Conservation (phyloP, 2,888 invertebrate genomes). For the Polymixis flavicincta region DNA sequence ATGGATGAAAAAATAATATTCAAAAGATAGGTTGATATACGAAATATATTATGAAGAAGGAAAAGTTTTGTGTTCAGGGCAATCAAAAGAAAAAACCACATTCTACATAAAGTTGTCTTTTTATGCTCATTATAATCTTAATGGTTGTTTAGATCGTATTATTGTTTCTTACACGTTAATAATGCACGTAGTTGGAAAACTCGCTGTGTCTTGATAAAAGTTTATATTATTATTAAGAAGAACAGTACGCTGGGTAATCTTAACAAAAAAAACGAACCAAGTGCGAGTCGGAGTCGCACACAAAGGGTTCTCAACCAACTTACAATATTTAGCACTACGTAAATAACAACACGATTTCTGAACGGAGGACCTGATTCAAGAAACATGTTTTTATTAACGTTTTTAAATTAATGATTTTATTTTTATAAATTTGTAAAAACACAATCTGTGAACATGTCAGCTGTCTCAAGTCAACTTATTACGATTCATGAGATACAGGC, state of each 20-base stretch:
- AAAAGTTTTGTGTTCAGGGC: not conserved
- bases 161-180: not conserved
- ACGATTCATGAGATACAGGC: too few species aligned
- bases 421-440: too few species aligned
- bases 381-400: too few species aligned
- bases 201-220: not conserved
- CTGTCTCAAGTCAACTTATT: too few species aligned
- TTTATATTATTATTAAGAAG: not conserved
- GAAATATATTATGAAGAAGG: not conserved
- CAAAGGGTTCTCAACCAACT: too few species aligned
- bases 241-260: not conserved
- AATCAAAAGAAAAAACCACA: not conserved
- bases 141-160: not conserved
- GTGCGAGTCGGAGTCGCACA: too few species aligned
- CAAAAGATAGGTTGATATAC: not conserved
- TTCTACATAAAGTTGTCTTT: not conserved
- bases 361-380: too few species aligned
- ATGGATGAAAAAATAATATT: slow-evolving; percentile 18
- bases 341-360: too few species aligned
- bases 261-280: not conserved
- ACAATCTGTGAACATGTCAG: too few species aligned
- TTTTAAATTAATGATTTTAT: too few species aligned
- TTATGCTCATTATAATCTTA: slow-evolving; percentile 8
- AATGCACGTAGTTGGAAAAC: not conserved
- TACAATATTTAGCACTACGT: too few species aligned